Evolutionary conservation across 2,113 vertebrate species (phyloP), one percentile per base, ranked within the genome.

Genomic region (Variabilichromis moorii): DNA sequence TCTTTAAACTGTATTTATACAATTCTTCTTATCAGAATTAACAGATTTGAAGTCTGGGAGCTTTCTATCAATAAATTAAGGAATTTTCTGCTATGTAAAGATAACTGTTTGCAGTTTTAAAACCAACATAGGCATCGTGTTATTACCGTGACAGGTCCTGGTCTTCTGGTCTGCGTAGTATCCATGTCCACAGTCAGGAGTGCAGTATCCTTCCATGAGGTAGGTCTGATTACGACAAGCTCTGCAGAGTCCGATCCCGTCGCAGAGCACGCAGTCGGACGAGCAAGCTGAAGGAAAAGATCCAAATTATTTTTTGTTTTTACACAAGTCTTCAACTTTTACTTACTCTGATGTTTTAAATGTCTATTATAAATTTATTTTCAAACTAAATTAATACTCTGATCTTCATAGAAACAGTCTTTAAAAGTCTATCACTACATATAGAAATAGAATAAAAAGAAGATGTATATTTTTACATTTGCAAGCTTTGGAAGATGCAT

Each of bases 91-190:
- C 45, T 8, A n/a, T 31, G 45, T 33, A 31, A 78, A 0, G 26
- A n/a, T 50, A 47, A 76, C 42, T 19, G 9, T 28, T 19, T 28
- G 16, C 13, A 6, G 10, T 51, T 50, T 50, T 78, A 31, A 50
- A 76, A 31, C 42, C 45, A 19, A 6, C 16, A 13, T 0, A 51
- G 26, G 24, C 16, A 4, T 31, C 2, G 0, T 59, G 17, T 19
- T 59, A 88, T 96, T 93, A 99, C 99, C 97, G 87, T 96, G 86
- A 91, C 99, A 99, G 19, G 90, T 92, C 66, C 96, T 95, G 55
- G 91, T 97, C 92, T 80, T 51, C 3, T 26, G 78, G 80, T 97
- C 96, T 8, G 94, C 87, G 12, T 97, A 96, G 94, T 97, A 97
- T 42, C 97, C 97, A 4, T 73, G 96, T 33, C 97, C 96, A 91